Evolutionary conservation across 2,888 invertebrate species (phyloP).

Genomic region (Tenthredo distinguenda): DNA sequence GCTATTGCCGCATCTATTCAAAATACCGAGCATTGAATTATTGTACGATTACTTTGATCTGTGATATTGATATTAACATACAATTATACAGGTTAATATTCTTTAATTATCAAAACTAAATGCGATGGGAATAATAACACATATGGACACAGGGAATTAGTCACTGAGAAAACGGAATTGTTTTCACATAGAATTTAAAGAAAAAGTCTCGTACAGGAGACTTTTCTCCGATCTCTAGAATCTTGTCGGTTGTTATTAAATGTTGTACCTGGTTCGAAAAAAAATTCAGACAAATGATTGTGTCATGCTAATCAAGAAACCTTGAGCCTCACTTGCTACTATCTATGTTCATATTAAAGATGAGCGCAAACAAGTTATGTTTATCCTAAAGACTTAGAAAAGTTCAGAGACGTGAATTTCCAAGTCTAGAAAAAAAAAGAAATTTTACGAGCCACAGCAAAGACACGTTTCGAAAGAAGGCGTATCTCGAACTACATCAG

Average conservation of each 20-base stretch:
- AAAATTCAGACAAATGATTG: background rate
- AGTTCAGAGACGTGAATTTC: background rate
- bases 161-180: too few species aligned
- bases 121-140: background rate
- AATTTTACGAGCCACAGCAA: background rate
- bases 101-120: background rate
- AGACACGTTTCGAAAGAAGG: background rate
- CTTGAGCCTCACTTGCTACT: conserved; percentile 1
- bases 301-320: conserved; percentile 16
- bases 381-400: background rate
- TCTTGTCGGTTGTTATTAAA: background rate
- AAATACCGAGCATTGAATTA: conserved; percentile 8
- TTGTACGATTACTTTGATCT: background rate
- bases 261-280: background rate
- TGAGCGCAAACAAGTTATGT: conserved; percentile 16
- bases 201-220: background rate
- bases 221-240: background rate
- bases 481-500: background rate
- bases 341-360: conserved; percentile 35
- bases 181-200: too few species aligned
- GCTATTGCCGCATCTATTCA: conserved; percentile 20
- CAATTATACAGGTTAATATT: background rate
- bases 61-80: conserved; percentile 8
- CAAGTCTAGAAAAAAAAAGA: background rate
- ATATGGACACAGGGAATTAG: background rate